Base-by-base conservation (phyloP, 2,113 vertebrate species). In the Zosterops pallidus region DNA sequence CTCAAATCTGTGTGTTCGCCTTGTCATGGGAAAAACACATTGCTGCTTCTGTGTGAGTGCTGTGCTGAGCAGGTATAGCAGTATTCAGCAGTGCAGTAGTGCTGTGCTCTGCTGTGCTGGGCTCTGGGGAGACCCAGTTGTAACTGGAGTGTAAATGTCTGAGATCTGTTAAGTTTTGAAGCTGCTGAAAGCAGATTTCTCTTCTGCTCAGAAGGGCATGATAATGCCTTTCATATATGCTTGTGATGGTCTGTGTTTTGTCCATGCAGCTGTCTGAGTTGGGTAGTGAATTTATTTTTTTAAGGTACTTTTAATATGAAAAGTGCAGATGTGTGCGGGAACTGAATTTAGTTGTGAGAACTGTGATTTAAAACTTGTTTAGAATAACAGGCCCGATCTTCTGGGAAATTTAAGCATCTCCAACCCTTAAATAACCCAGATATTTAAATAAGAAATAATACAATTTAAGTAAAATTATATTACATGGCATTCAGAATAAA, bases 331-430 rank as follows among this genome's bases (percentile, higher is more conserved):
- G 11, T 78, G 21, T 46, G 14, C 29, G 44, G 56, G 20, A 91
- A 9, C 44, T 14, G 33, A 75, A 87, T 59, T 84, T 44, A 53
- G 5, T 57, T 56, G 9, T 42, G 20, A 65, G 33, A 75, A 31
- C 53, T 57, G n/a, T 82, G 46, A 31, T 72, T 56, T 82, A 76
- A 87, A 95, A 46, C 37, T 56, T 71, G 6, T 59, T 84, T 62
- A 41, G 33, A 47, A 24, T n/a, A 63, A 81, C 0, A 0, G 14
- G 21, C 11, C 26, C 0, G 3, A 0, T 56, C n/a, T 82, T 91
- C 4, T 23, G 23, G 20, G 37, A 64, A 33, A 46, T 59, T 14
- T 18, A 25, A 84, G 14, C 15, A 24, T 49, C 62, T 92, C 35
- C 29, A 94, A 33, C 12, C 16, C 41, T 79, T 79, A 50, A 91